Evolutionary conservation across 2,888 invertebrate genomes (phyloP), one percentile per base, ranked within the genome.

Genomic region (Rhagonycha fulva): DNA sequence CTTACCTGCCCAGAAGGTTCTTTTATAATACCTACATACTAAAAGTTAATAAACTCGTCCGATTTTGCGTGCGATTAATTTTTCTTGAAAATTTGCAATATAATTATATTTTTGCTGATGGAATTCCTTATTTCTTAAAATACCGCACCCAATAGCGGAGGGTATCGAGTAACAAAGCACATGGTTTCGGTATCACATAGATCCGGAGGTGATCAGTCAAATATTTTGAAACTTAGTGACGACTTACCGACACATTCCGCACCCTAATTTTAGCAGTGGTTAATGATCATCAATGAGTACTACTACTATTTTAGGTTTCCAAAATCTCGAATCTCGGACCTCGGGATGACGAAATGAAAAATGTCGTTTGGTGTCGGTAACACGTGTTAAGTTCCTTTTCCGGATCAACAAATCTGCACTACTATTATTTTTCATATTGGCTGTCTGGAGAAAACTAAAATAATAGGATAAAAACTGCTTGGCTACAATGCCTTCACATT

Each of bases 201-300:
- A 76, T 72, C 78, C 78, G 78, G 79, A 79, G 81, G 81, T 76
- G 78, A 84, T 83, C 78, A 79, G 80, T 84, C 83, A 83, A 82
- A 82, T 83, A 80, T 84, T 83, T 81, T 80, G 79, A 62, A 76
- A 82, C 82, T 82, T 79, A 83, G 84, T 83, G 84, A 83, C 80
- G 84, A 84, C 79, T 82, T 81, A 77, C 76, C 73, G 82, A 82
- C 82, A 81, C 76, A 79, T 77, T 71, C 76, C 75, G 74, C 74
- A 76, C 76, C 79, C 73, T 79, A 63, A 71, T 74, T 68, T 71
- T 32, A 71, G 60, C 62, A n/a, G 24, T 47, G 63, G 30, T 76
- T 74, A 72, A 71, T 70, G 70, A 74, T 61, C 12, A 32, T 47
- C 78, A 72, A 68, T 68, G 72, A 75, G 32, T 76, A 76, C 72